phyloP scores from a whole-genome alignment of 2,113 vertebrate genomes.

The Herpailurus yagouaroundi region DNA sequence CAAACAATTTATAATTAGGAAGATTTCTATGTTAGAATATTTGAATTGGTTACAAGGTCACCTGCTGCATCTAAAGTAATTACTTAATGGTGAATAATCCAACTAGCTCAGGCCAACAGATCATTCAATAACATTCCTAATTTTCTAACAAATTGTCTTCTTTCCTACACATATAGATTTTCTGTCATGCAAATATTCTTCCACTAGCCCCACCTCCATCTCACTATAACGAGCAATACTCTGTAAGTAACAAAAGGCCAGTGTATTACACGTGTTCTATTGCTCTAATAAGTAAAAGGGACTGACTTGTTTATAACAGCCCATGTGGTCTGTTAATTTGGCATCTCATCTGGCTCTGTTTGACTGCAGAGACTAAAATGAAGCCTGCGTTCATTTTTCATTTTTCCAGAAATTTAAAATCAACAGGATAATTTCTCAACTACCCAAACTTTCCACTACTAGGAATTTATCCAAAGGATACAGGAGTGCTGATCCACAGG shows the following conservation, averaged over 20 bases:
- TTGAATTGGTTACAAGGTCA: constrained; percentile 62
- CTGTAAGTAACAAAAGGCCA: constrained; percentile 77
- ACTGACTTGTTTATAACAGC: constrained; percentile 84
- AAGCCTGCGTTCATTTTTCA: constrained; percentile 66
- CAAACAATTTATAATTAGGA: constrained; percentile 68
- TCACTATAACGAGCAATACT: constrained; percentile 77
- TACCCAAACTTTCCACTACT: not conserved
- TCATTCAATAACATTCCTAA: constrained; percentile 74
- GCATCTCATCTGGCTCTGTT: constrained; percentile 78
- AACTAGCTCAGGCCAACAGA: constrained; percentile 29
- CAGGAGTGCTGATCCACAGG: too few species aligned
- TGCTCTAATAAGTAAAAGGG: constrained; percentile 83
- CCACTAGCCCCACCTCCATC: constrained; percentile 62
- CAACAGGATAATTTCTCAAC: constrained; percentile 71
- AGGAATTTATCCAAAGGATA: too few species aligned
- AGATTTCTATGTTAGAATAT: constrained; percentile 57
- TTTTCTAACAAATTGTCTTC: constrained; percentile 76
- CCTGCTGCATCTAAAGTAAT: constrained; percentile 72
- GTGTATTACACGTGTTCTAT: constrained; percentile 81
- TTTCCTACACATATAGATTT: constrained; percentile 79
- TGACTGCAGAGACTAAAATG: constrained; percentile 67
- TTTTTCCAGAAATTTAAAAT: constrained; percentile 75
- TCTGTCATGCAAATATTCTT: constrained; percentile 78
- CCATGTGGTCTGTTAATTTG: constrained; percentile 77
- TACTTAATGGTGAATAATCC: constrained; percentile 64